Evolutionary conservation across 2,888 invertebrate species (phyloP), one percentile per base, ranked within the genome.

Genomic region (Marasmarcha lunaedactyla): DNA sequence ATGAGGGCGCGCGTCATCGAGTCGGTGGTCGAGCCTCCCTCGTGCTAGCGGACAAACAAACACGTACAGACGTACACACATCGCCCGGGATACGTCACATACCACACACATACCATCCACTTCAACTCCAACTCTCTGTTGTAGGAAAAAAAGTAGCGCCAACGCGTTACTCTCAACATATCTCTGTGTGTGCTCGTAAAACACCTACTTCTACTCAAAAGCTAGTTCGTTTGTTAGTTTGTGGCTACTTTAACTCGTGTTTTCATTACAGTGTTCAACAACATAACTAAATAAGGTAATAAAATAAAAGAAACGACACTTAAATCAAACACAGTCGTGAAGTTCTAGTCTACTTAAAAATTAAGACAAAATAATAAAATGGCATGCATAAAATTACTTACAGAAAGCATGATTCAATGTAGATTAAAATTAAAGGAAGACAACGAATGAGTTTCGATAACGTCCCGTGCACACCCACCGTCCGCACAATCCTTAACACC

Each of bases 1-100:
- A 95, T 95, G 86, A 95, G 90, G 85, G 94, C 94, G 83, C 94
- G 91, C 84, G 95, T 94, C 94, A 95, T 94, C 86, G 94, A 94
- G 86, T 95, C 95, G 85, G 93, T 94, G 87, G 93, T 91, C 88
- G 89, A 92, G 83, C 92, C 89, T 88, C 92, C 92, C 88, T 92
- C 93, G 89, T 92, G 92, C 92, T 93, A 89, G 84, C 88, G 88
- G 87, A 87, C 87, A 87, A 86, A 87, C 86, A 85, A 63, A 74
- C 67, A 79, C 70, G 79, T 71, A 63, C 63, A 76, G 65, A 74
- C 72, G 71, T 63, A 74, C 73, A 73, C 58, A 70, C 71, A 71
- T 64, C 55, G 63, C 69, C 76, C 72, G 61, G 47, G 55, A 65
- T 67, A 65, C 57, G 66, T 74, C 69, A 71, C 46, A 44, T 53